phyloP scores from a whole-genome alignment of 2,113 vertebrate species.

The Micronycteris hirsuta region DNA sequence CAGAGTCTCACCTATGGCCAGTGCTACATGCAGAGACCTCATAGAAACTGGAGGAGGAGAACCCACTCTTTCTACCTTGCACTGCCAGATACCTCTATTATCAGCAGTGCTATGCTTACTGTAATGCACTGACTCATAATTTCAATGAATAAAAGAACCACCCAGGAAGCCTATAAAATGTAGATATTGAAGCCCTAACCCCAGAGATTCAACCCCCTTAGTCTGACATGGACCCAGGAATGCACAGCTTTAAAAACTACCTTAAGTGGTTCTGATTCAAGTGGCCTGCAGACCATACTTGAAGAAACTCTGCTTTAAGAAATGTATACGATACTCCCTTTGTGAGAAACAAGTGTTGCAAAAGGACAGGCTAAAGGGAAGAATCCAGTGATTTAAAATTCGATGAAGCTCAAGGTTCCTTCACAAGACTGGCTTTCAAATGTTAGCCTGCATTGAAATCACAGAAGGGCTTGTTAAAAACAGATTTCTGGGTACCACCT shows the following conservation, averaged over 20 bases:
- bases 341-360: neutral
- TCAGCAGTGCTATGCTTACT: neutral
- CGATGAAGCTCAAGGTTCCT: neutral
- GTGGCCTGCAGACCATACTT: neutral
- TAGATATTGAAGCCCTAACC: neutral
- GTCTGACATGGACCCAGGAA: neutral
- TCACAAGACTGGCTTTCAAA: neutral
- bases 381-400: neutral
- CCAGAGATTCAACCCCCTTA: neutral
- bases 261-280: neutral
- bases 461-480: neutral
- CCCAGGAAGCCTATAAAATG: neutral
- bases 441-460: neutral
- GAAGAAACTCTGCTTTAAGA: neutral
- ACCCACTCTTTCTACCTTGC: neutral
- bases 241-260: neutral
- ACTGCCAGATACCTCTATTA: neutral
- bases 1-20: neutral
- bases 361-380: neutral
- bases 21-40: neutral
- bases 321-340: neutral
- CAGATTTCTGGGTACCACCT: neutral
- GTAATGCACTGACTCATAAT: neutral
- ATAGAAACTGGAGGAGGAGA: neutral
- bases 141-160: neutral